These are phyloP conservation scores for Eurois occulta DNA, from an alignment of 2,888 invertebrate species.

Conservation along the genomic window DNA sequence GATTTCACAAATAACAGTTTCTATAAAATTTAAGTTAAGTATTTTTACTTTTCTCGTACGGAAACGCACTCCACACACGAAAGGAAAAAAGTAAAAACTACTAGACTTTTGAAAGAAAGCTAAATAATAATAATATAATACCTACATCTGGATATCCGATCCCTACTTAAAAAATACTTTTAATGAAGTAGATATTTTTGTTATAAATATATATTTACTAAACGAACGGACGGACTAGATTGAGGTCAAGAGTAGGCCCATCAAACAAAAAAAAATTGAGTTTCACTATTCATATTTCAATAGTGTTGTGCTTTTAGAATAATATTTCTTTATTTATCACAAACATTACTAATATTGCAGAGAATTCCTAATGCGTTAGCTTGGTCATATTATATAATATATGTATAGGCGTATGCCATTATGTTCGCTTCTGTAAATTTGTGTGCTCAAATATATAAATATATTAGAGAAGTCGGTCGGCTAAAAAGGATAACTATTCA, in stretches of 20 bases:
- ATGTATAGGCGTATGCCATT: no score
- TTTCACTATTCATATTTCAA: neutral
- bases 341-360: no score
- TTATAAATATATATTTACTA: neutral
- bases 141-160: neutral
- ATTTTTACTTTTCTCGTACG: neutral
- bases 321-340: no score
- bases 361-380: no score
- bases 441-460: neutral
- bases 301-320: neutral
- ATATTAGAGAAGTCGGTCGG: no score
- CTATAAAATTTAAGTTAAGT: neutral
- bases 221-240: no score
- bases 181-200: slow-evolving; percentile 14
- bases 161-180: neutral
- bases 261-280: no score
- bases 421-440: neutral
- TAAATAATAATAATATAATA: neutral
- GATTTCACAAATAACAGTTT: no score
- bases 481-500: no score
- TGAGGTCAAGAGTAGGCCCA: no score
- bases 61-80: neutral
- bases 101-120: neutral
- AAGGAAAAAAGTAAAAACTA: neutral
- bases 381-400: no score